Percentiles rank a stretch among this genome's conserved stretches.
Evolutionary conservation across 2,888 invertebrate genomes (phyloP).

Genomic region (Phengaris arion): DNA sequence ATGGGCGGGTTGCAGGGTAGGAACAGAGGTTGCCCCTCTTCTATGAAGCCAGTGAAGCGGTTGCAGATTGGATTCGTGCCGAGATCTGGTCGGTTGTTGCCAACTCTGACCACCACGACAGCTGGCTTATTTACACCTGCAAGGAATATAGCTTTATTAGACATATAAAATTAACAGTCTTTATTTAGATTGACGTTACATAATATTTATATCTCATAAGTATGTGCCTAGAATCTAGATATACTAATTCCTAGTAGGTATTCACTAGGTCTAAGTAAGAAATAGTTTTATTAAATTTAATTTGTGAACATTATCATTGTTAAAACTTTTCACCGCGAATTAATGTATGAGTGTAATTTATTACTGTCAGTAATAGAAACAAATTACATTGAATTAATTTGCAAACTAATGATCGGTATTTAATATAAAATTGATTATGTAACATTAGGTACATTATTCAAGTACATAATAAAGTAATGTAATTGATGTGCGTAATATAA

Average conservation of each 20-base stretch:
- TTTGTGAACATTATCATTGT: too few relatives aligned
- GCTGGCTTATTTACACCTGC: conserved; percentile 88
- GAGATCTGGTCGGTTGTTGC: conserved; percentile 94
- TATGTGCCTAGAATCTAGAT: too few relatives aligned
- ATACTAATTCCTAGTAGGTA: too few relatives aligned
- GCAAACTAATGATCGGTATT: not conserved
- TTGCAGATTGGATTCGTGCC: conserved; percentile 96
- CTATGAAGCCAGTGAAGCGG: conserved; percentile 90
- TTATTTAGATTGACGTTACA: too few relatives aligned
- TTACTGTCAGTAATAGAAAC: not conserved
- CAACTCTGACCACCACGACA: conserved; percentile 92
- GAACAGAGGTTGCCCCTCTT: conserved; percentile 94
- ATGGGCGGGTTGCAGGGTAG: conserved; percentile 96
- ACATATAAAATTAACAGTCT: not conserved
- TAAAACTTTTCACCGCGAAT: not conserved
- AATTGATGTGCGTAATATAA: conserved; percentile 16
- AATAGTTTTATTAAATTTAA: too few relatives aligned
- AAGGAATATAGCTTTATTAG: conserved; percentile 32
- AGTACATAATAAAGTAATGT: not conserved
- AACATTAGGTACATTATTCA: not conserved
- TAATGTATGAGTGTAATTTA: not conserved
- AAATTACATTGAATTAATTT: conserved; percentile 2
- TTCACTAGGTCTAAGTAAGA: too few relatives aligned
- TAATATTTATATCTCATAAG: too few relatives aligned
- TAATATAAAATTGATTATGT: not conserved